Base-by-base conservation (phyloP, 2,797 vertebrate genomes). In the Orientallactaga sibirica region DNA sequence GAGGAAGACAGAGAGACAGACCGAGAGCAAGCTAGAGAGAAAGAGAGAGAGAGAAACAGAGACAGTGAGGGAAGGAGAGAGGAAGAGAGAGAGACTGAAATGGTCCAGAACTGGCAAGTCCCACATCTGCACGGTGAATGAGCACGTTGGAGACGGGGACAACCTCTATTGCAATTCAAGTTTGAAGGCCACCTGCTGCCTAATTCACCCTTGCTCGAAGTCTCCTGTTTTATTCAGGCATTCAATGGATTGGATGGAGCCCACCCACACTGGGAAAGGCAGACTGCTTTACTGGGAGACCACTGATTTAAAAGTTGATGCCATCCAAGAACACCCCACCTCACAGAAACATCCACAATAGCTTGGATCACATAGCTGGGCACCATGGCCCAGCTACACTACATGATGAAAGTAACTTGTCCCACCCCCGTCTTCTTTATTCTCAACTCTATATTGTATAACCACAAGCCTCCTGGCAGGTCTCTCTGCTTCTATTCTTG, bases 241-340 rank as follows among this genome's bases (percentile, higher is more conserved):
- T 92, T 86, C 24, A 55, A 20, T 37, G 86, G 71, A 83, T 88
- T 90, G 77, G 76, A 66, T 77, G 33, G 91, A 48, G 33, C 82
- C 75, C 58, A 76, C 67, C 24, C 58, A 88, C 48, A 64, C 43
- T 78, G 55, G n/a, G 55, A 83, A 88, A 85, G 61, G 20, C n/a
- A n/a, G n/a, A n/a, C n/a, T n/a, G n/a, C 37, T 77, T 94, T 86
- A 76, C n/a, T 88, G 14, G 27, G 48, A 93, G 41, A 33, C 43
- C 43, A 58, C 64, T 55, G 52, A 86, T 76, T 74, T 66, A 75
- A 89, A 73, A 90, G 24, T 81, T 87, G n/a, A 73, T 75, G 52
- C 87, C 66, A 76, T 90, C 10, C 29, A 58, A 64, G 87, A 89
- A 68, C n/a, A 68, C 19, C 41, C 94, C 18, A 14, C 5, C 25